Percentiles rank a stretch among this genome's conserved stretches.
Conservation (phyloP, 2,888 invertebrate genomes). For the Ethmia dodecea region DNA sequence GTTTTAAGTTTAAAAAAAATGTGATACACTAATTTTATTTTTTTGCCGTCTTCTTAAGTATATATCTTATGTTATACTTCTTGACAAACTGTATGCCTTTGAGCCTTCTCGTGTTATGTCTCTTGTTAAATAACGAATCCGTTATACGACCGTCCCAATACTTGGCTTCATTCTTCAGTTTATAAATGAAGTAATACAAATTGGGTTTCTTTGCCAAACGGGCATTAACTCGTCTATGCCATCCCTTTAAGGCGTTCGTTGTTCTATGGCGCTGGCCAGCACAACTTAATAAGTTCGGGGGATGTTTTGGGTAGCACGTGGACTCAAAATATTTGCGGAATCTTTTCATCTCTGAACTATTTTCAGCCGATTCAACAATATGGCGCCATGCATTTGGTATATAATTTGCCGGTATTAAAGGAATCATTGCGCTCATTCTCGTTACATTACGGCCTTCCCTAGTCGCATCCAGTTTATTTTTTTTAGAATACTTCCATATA, state of each 20-base stretch:
- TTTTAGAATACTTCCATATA: conserved; percentile 10
- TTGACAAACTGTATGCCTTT: conserved; percentile 3
- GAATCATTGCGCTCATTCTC: conserved; percentile 9
- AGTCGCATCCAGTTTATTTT: conserved; percentile 5
- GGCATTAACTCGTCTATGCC: conserved; percentile 8
- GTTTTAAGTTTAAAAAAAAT: conserved; percentile 6
- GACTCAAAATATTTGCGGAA: conserved; percentile 13
- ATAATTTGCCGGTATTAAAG: conserved; percentile 5
- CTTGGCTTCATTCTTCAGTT: conserved; percentile 8
- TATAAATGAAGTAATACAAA: conserved; percentile 5
- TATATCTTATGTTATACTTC: conserved; percentile 5
- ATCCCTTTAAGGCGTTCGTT: conserved; percentile 15
- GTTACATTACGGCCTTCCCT: conserved; percentile 8
- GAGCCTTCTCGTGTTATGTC: conserved; percentile 4
- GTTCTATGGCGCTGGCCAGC: conserved; percentile 13
- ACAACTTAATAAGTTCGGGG: conserved; percentile 10
- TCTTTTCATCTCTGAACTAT: conserved; percentile 7
- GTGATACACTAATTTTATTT: conserved; percentile 4
- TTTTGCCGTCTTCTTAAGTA: conserved; percentile 6
- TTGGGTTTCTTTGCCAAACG: conserved; percentile 3
- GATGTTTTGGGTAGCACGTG: conserved; percentile 11
- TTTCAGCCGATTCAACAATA: conserved; percentile 6
- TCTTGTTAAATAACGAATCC: conserved; percentile 5
- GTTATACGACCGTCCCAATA: conserved; percentile 5
- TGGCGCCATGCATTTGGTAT: conserved; percentile 10